phyloP scores from a whole-genome alignment of 1,140 invertebrate genomes.

The Asbolus verrucosus region DNA sequence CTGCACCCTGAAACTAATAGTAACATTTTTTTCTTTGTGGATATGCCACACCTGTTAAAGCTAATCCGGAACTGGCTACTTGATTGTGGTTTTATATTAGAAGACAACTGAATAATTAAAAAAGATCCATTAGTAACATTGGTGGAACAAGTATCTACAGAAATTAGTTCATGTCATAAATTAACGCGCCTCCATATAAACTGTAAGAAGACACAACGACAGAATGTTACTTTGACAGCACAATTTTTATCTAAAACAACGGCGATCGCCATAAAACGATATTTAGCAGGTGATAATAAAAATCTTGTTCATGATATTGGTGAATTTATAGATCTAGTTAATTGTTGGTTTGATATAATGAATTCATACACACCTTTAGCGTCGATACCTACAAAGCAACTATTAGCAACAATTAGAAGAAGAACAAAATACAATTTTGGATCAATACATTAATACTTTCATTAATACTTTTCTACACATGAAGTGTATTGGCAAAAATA shows the following conservation, averaged over 20 bases:
- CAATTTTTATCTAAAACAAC: conserved; percentile 47
- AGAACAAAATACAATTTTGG: conserved; percentile 18
- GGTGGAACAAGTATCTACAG: conserved; percentile 18
- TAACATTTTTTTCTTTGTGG: conserved; percentile 33
- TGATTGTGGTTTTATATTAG: too few species aligned
- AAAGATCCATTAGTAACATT: too few species aligned
- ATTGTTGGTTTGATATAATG: conserved; percentile 49
- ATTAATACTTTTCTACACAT: not conserved
- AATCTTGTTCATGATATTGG: conserved; percentile 8
- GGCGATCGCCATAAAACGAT: conserved; percentile 42
- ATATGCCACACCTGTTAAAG: too few species aligned
- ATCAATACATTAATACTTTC: conserved; percentile 14
- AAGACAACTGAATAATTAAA: too few species aligned
- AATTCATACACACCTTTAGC: conserved; percentile 42
- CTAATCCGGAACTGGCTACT: too few species aligned
- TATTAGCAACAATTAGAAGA: conserved; percentile 35
- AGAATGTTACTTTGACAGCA: conserved; percentile 46
- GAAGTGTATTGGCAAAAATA: conserved; percentile 31
- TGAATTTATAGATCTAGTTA: conserved; percentile 30
- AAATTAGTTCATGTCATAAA: conserved; percentile 47
- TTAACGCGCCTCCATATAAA: conserved; percentile 24
- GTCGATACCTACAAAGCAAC: conserved; percentile 41
- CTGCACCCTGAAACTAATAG: not conserved
- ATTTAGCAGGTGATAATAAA: conserved; percentile 39
- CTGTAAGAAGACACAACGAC: conserved; percentile 42